Base-by-base conservation (phyloP, 2,113 vertebrate species). In the Malurus cyaneus region DNA sequence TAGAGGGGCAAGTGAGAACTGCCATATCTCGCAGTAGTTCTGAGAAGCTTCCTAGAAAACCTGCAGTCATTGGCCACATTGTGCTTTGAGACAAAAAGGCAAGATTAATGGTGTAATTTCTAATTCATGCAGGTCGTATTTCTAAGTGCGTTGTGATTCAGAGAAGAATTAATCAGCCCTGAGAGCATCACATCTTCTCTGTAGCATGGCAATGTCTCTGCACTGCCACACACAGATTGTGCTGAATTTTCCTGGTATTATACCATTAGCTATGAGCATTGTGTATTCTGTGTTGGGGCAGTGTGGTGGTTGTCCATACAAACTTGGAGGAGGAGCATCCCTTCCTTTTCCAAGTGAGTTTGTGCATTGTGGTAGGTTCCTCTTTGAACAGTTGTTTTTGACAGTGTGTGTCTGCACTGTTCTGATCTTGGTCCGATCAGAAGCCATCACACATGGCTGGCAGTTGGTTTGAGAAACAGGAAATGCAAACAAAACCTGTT, bases 401-500 rank as follows among this genome's bases (percentile, higher is more conserved):
- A 1, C 21, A 5, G 39, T n/a, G 60, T 20, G 17, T 66, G 32
- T 57, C 29, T 47, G 20, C 26, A 25, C 41, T 32, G 20, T 41
- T 61, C 54, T 76, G 54, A 50, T 25, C 57, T 56, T 14, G 47
- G 69, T 71, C 59, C 18, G 73, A 39, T 65, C 50, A 77, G 62
- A 72, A 82, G 39, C 62, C 49, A 8, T 80, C 64, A 32, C 57
- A 17, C 78, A 18, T 28, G 81, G 53, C 49, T 69, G 77, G 66
- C 71, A 56, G 61, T 12, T 44, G 59, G 14, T 80, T 53, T 72
- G n/a, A 92, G 69, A 90, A 96, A 70, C 16, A 34, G 46, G 73
- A 92, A 83, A 65, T 41, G 53, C 34, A 62, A 96, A 89, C 86
- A 89, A 24, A 54, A 85, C 23, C 54, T 86, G 32, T 91, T 66